phyloP scores from a whole-genome alignment of 2,797 vertebrate genomes.

The Bovichtus variegatus region DNA sequence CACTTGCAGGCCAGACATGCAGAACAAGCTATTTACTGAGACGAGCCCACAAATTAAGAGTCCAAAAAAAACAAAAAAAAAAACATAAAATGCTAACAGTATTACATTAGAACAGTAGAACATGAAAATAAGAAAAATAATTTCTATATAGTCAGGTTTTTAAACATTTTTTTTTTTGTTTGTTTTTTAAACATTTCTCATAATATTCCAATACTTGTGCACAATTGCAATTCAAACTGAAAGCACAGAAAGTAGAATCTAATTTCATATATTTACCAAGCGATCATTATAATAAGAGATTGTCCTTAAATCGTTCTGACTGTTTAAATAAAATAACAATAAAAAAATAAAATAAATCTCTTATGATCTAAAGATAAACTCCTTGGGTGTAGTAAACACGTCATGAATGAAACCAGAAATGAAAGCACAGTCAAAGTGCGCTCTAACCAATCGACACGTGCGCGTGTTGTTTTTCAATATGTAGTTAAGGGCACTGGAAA shows the following conservation, averaged over 20 bases:
- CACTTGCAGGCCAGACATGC: slow-evolving; percentile 90
- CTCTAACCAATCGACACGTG: slow-evolving; percentile 84
- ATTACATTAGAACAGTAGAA: slow-evolving; percentile 87
- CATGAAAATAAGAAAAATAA: slow-evolving; percentile 83
- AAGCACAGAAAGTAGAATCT: slow-evolving; percentile 65
- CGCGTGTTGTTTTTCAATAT: slow-evolving; percentile 76
- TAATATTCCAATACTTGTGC: slow-evolving; percentile 68
- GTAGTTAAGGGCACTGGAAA: slow-evolving; percentile 96
- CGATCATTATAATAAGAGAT: slow-evolving; percentile 45
- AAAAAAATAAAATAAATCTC: slow-evolving; percentile 82
- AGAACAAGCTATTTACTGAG: slow-evolving; percentile 84
- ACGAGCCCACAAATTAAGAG: slow-evolving; percentile 74
- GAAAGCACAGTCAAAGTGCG: slow-evolving; percentile 82
- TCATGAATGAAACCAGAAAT: slow-evolving; percentile 72
- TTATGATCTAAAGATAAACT: slow-evolving; percentile 74
- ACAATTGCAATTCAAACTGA: slow-evolving; percentile 59
- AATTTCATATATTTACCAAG: slow-evolving; percentile 59
- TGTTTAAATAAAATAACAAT: slow-evolving; percentile 75
- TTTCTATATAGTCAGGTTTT: slow-evolving; percentile 62
- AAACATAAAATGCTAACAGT: slow-evolving; percentile 76
- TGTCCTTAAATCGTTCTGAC: slow-evolving; percentile 52
- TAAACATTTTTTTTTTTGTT: slow-evolving; percentile 46
- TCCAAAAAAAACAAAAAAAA: slow-evolving; percentile 66
- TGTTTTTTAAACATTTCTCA: slow-evolving; percentile 72
- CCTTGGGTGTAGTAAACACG: slow-evolving; percentile 66